Conservation (phyloP, 2,888 invertebrate genomes). For the Aplocera efformata region DNA sequence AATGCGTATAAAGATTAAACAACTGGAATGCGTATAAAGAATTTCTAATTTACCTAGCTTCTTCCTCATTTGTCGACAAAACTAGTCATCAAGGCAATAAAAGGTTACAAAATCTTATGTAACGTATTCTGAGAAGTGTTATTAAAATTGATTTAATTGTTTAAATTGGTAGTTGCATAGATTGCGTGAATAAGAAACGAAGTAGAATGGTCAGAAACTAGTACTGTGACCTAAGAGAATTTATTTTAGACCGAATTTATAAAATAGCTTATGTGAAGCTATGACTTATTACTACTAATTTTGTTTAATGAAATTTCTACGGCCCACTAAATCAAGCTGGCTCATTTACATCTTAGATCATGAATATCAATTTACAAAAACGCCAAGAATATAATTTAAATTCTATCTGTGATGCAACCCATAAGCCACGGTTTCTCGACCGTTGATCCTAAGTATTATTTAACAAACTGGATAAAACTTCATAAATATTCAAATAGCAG, state of each 20-base stretch:
- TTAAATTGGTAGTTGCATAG: slow-evolving; percentile 9
- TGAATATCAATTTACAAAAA: slow-evolving; percentile 9
- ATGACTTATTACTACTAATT: too few relatives aligned
- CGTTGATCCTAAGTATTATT: slow-evolving; percentile 16
- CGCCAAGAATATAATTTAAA: background rate
- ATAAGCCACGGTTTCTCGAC: slow-evolving; percentile 21
- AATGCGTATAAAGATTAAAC: too few relatives aligned
- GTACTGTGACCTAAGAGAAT: too few relatives aligned
- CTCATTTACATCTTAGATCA: background rate
- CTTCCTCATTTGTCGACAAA: too few relatives aligned
- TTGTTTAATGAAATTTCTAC: too few relatives aligned
- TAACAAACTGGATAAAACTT: slow-evolving; percentile 15
- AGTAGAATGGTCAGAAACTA: too few relatives aligned
- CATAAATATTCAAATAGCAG: slow-evolving; percentile 20
- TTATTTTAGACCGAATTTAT: too few relatives aligned
- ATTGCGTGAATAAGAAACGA: background rate
- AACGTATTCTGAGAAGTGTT: background rate
- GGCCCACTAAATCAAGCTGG: too few relatives aligned
- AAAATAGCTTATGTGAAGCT: too few relatives aligned
- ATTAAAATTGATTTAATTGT: slow-evolving; percentile 25
- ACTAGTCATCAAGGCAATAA: too few relatives aligned
- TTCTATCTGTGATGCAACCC: slow-evolving; percentile 17
- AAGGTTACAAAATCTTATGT: background rate
- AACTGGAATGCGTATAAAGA: too few relatives aligned
- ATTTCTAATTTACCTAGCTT: too few relatives aligned